These are phyloP conservation scores for Baronia brevicornis DNA, from an alignment of 2,888 invertebrate species.

Conservation along the genomic window DNA sequence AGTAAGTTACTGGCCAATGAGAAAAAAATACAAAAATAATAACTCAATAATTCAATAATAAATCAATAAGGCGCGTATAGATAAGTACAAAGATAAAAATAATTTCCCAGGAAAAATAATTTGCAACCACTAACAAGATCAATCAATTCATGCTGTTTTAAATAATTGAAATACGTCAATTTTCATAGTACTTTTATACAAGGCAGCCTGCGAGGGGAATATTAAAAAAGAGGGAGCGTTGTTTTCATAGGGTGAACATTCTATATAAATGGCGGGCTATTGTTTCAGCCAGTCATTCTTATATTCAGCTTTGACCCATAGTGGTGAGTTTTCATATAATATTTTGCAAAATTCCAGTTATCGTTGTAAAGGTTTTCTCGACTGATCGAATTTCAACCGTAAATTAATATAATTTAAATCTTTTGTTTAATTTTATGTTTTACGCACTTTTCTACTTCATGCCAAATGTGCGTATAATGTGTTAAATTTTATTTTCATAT, in stretches of 20 bases:
- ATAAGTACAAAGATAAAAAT: no score
- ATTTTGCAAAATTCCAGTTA: neutral
- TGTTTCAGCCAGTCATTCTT: conserved; percentile 33
- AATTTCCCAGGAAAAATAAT: conserved; percentile 19
- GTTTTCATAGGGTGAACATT: conserved; percentile 36
- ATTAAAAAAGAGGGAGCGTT: conserved; percentile 63
- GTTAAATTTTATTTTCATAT: no score
- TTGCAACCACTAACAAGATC: conserved; percentile 38
- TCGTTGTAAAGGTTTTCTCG: no score
- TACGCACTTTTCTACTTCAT: conserved; percentile 5
- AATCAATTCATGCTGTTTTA: conserved; percentile 33
- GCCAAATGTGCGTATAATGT: no score
- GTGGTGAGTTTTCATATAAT: conserved; percentile 16
- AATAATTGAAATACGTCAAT: conserved; percentile 69
- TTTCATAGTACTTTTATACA: conserved; percentile 39
- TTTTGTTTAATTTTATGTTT: neutral
- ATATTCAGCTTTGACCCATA: conserved; percentile 6
- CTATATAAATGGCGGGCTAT: conserved; percentile 45
- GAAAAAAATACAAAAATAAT: neutral
- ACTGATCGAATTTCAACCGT: no score
- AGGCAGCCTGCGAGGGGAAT: conserved; percentile 56
- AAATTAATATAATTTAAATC: neutral
- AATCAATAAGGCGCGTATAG: conserved; percentile 3
- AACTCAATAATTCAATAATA: conserved; percentile 2
- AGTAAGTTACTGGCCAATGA: conserved; percentile 9